A percentile compares a stretch with the other conserved stretches of the same genome.
Conservation (phyloP, 2,797 vertebrate species). For the Pangasius djambal region DNA sequence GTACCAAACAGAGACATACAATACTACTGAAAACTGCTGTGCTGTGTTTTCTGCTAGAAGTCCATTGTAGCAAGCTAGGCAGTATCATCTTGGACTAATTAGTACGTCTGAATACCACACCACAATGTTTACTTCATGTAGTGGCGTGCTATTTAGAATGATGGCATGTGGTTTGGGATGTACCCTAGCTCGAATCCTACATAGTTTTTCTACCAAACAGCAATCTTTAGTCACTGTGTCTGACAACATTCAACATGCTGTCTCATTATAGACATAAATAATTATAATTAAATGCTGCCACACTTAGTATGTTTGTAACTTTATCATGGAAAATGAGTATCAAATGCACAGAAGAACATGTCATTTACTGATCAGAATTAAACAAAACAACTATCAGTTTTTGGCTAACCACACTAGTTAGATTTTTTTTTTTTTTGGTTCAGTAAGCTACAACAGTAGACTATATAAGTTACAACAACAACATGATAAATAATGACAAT, state of each 20-base stretch:
- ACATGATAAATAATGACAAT: not conserved
- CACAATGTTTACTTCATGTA: not conserved
- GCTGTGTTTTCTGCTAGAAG: not conserved
- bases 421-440: not conserved
- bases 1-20: conserved; percentile 6
- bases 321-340: not conserved
- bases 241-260: too few species aligned
- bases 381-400: not conserved
- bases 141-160: not conserved
- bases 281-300: not conserved
- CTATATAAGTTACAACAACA: not conserved
- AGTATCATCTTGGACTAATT: conserved; percentile 3
- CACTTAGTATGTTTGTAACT: not conserved
- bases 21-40: conserved; percentile 11
- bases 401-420: not conserved
- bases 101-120: not conserved
- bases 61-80: not conserved
- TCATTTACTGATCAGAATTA: not conserved
- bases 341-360: not conserved
- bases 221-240: not conserved
- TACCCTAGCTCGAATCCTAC: not conserved
- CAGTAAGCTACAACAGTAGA: not conserved
- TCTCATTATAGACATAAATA: too few species aligned
- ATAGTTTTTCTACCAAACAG: not conserved
- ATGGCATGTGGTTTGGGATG: not conserved